Conservation (phyloP, 2,113 vertebrate genomes). For the Periophthalmodon schlosseri region DNA sequence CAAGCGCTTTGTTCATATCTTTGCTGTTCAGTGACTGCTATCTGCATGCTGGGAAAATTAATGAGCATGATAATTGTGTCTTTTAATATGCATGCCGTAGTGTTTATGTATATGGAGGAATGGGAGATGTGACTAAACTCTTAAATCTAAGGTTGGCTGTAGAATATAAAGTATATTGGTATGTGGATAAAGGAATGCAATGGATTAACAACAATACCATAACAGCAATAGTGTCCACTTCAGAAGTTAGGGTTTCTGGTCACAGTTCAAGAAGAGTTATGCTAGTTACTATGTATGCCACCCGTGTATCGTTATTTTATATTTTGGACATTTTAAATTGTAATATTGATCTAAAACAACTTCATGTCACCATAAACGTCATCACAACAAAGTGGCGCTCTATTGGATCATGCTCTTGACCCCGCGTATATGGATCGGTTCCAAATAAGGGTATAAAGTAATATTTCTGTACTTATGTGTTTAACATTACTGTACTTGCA, state of each 20-base stretch:
- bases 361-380: too few relatives aligned
- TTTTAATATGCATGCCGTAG: constrained; percentile 20
- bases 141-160: not conserved
- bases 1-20: constrained; percentile 42
- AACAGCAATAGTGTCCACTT: too few relatives aligned
- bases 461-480: too few relatives aligned
- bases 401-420: too few relatives aligned
- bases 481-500: too few relatives aligned
- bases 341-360: too few relatives aligned
- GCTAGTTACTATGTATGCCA: too few relatives aligned
- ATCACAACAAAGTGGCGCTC: too few relatives aligned
- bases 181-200: not conserved
- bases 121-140: constrained; percentile 10
- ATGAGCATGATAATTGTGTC: constrained; percentile 40
- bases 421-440: too few relatives aligned
- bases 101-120: constrained; percentile 6
- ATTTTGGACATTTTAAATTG: too few relatives aligned
- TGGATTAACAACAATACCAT: not conserved
- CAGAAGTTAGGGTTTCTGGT: not conserved
- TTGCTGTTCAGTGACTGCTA: constrained; percentile 40
- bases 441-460: too few relatives aligned
- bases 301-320: too few relatives aligned
- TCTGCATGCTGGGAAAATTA: constrained; percentile 43
- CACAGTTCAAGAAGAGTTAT: not conserved
- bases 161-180: not conserved